Conservation (phyloP, 2,797 vertebrate genomes). For the Scyliorhinus canicula region DNA sequence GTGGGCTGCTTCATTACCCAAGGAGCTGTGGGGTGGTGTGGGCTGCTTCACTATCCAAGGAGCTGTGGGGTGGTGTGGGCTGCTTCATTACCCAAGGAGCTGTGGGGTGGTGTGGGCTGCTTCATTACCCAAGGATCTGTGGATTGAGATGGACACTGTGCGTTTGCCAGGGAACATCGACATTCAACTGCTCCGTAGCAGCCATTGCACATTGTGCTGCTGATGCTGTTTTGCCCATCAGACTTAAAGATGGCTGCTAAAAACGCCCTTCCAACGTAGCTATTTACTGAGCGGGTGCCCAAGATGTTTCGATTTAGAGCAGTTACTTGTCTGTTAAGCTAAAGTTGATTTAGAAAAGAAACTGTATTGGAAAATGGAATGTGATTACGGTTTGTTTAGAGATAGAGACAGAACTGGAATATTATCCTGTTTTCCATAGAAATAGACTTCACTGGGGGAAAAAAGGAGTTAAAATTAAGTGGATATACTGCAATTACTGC, state of each 20-base stretch:
- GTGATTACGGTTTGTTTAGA: no score
- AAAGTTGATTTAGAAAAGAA: background rate
- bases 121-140: background rate
- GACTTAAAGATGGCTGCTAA: background rate
- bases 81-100: background rate
- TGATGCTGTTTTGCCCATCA: no score
- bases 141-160: background rate
- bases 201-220: background rate
- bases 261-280: background rate
- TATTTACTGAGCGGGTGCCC: background rate
- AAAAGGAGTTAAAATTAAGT: slow-evolving; percentile 22
- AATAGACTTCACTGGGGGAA: background rate
- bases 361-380: background rate
- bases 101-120: background rate
- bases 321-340: background rate
- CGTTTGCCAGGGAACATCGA: background rate
- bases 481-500: background rate
- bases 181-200: background rate
- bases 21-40: no score
- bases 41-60: no score
- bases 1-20: no score
- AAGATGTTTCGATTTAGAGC: background rate
- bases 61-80: no score
- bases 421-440: background rate
- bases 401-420: background rate